A percentile compares a stretch with the other conserved stretches of the same genome.
Conservation (phyloP, 2,797 vertebrate genomes). For the Alauda arvensis region DNA sequence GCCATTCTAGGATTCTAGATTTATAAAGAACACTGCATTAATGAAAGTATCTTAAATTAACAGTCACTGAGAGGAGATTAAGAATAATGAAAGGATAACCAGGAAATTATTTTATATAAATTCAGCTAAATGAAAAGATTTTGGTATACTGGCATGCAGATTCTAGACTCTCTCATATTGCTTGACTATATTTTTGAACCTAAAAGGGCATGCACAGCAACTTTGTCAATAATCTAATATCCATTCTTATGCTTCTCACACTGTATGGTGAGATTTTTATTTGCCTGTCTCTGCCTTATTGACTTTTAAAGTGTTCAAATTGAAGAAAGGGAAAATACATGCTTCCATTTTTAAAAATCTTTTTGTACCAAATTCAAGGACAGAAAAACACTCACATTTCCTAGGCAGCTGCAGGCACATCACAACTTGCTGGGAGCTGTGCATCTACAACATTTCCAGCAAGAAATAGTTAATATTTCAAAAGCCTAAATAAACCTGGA, state of each 20-base stretch:
- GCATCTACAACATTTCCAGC: not conserved
- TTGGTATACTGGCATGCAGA: not conserved
- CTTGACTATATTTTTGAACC: not conserved
- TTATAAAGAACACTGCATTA: not conserved
- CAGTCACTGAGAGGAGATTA: not conserved
- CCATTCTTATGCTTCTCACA: not conserved
- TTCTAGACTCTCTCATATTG: not conserved
- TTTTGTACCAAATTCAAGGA: not conserved
- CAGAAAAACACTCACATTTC: not conserved
- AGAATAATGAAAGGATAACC: not conserved
- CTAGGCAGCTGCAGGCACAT: not conserved
- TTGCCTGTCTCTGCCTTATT: not conserved
- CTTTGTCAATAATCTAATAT: not conserved
- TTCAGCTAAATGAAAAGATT: not conserved
- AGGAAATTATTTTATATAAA: not conserved
- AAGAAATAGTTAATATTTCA: not conserved
- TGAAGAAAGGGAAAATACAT: not conserved
- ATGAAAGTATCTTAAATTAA: not conserved
- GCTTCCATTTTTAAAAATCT: not conserved
- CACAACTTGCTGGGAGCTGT: not conserved
- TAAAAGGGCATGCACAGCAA: not conserved
- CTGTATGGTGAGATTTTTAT: not conserved
- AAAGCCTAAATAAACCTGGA: not conserved
- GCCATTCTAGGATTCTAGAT: not conserved
- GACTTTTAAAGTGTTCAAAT: not conserved